Conservation (phyloP, 2,797 vertebrate species). For the Picus viridis region DNA sequence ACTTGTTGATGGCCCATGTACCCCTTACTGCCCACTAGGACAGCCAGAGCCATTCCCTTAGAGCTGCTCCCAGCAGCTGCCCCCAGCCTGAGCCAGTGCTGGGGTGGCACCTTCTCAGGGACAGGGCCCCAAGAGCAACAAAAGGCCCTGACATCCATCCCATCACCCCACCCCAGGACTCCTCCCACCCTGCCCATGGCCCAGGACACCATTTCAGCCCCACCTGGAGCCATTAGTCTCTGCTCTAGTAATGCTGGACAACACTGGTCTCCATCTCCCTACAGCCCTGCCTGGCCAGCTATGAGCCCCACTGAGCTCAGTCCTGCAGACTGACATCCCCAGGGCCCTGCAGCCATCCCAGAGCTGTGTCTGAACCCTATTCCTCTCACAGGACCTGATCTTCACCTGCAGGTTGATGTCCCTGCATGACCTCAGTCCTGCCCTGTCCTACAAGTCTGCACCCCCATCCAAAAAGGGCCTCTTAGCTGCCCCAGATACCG, state of each 20-base stretch:
- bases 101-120: neutral
- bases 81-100: neutral
- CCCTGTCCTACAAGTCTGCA: neutral
- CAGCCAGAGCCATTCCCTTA: rapidly evolving
- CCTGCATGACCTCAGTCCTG: neutral
- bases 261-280: neutral
- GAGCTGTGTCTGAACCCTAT: rapidly evolving
- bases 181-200: no score
- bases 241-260: neutral
- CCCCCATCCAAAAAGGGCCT: neutral
- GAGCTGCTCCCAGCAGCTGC: neutral
- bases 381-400: neutral
- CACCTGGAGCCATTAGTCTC: neutral
- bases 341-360: neutral
- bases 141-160: no score
- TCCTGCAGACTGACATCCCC: neutral
- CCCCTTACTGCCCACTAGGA: neutral
- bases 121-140: neutral
- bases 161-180: neutral
- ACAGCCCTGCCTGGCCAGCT: neutral
- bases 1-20: neutral
- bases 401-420: neutral
- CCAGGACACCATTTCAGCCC: neutral
- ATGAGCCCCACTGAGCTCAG: neutral
- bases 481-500: neutral